Percentiles rank a stretch among this genome's conserved stretches.
Conservation (phyloP, 2,888 invertebrate species). For the Ecliptopera silaceata region DNA sequence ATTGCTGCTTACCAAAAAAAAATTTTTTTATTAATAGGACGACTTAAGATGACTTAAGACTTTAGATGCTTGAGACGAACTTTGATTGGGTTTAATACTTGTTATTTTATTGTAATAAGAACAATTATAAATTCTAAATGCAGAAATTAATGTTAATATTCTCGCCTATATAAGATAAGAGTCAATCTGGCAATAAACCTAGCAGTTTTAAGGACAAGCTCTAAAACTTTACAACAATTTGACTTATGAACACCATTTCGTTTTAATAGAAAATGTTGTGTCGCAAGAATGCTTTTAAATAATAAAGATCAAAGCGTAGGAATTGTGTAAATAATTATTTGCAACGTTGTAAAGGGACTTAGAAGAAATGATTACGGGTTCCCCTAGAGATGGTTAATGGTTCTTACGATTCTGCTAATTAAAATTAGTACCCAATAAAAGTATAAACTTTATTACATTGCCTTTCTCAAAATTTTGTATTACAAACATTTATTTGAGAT, state of each 20-base stretch:
- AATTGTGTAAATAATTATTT: constrained; percentile 32
- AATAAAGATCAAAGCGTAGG: constrained; percentile 30
- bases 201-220: background rate
- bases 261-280: background rate
- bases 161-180: too few species aligned
- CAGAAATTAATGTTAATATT: too few species aligned
- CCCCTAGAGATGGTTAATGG: constrained; percentile 24
- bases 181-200: too few species aligned
- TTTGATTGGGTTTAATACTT: too few species aligned
- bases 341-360: constrained; percentile 27
- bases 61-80: too few species aligned
- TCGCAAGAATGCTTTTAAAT: background rate
- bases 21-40: too few species aligned
- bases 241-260: background rate
- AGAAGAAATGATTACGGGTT: constrained; percentile 32
- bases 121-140: too few species aligned
- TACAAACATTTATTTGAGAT: constrained; percentile 9
- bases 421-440: constrained; percentile 23
- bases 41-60: too few species aligned
- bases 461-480: constrained; percentile 10
- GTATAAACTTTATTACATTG: constrained; percentile 15
- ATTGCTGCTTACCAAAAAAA: too few species aligned
- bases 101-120: too few species aligned
- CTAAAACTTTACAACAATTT: background rate
- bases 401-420: constrained; percentile 21